These are phyloP conservation scores for Lerista edwardsae DNA, from an alignment of 2,797 vertebrate species.

Conservation along the genomic window DNA sequence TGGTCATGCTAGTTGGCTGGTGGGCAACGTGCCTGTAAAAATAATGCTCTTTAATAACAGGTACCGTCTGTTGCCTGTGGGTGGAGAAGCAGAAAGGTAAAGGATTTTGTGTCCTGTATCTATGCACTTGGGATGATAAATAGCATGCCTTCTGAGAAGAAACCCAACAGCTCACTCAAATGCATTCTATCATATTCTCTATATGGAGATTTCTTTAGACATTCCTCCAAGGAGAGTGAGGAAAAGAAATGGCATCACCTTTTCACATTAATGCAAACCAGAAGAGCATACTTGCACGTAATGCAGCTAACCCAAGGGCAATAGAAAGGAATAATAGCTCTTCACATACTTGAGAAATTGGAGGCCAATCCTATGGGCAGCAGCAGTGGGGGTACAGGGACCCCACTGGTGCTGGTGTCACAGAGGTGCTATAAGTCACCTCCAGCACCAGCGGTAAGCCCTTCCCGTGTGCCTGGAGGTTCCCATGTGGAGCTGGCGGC, in stretches of 20 bases:
- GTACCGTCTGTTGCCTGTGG: constrained; percentile 18
- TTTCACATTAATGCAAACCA: not conserved
- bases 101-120: not conserved
- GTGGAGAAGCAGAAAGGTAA: constrained; percentile 25
- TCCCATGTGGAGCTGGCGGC: too few species aligned
- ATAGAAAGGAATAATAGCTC: not conserved
- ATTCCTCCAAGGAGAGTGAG: not conserved
- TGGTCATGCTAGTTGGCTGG: constrained; percentile 3
- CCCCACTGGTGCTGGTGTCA: too few species aligned
- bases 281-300: not conserved
- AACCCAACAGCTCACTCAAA: not conserved
- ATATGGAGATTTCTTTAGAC: not conserved
- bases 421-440: too few species aligned
- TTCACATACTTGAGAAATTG: not conserved
- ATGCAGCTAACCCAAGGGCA: not conserved
- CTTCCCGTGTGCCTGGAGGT: too few species aligned
- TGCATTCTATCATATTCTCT: not conserved
- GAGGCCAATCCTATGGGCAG: too few species aligned
- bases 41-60: constrained; percentile 44
- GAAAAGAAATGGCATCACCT: constrained; percentile 17
- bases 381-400: too few species aligned
- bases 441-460: too few species aligned
- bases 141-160: not conserved
- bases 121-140: not conserved
- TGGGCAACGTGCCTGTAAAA: constrained; percentile 51